Percentiles rank a stretch among this genome's conserved stretches.
Conservation (phyloP, 1,140 invertebrate species). For the Bombus picipes region DNA sequence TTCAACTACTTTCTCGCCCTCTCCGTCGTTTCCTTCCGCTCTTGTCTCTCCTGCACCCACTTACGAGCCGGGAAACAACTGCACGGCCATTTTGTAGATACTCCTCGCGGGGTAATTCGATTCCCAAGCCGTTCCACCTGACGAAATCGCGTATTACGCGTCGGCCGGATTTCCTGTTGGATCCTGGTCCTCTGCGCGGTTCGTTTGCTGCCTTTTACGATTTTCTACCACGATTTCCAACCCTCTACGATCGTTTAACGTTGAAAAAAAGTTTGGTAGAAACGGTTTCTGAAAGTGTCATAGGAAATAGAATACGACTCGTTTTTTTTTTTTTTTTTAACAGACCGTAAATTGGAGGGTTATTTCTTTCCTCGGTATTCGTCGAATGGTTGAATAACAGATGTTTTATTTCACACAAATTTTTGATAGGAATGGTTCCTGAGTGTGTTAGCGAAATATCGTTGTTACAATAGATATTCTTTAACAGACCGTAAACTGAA, state of each 20-base stretch:
- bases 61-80: constrained; percentile 42
- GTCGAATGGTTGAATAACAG: background rate
- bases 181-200: constrained; percentile 16
- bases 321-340: too few relatives aligned
- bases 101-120: constrained; percentile 58
- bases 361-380: background rate
- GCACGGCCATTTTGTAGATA: constrained; percentile 53
- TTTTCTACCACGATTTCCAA: background rate
- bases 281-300: background rate
- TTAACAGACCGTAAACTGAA: background rate
- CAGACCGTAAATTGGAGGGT: background rate
- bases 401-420: background rate
- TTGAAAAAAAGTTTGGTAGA: background rate
- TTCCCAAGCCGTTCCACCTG: constrained; percentile 47
- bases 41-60: background rate
- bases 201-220: background rate
- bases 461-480: background rate
- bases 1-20: constrained; percentile 5
- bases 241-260: background rate
- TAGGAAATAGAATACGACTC: background rate
- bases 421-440: background rate
- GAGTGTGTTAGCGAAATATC: background rate
- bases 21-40: constrained; percentile 8
- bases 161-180: constrained; percentile 38
- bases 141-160: constrained; percentile 53